Evolutionary conservation across 2,797 vertebrate species (phyloP), one percentile per base, ranked within the genome.

Genomic region (Lepus townsendii): DNA sequence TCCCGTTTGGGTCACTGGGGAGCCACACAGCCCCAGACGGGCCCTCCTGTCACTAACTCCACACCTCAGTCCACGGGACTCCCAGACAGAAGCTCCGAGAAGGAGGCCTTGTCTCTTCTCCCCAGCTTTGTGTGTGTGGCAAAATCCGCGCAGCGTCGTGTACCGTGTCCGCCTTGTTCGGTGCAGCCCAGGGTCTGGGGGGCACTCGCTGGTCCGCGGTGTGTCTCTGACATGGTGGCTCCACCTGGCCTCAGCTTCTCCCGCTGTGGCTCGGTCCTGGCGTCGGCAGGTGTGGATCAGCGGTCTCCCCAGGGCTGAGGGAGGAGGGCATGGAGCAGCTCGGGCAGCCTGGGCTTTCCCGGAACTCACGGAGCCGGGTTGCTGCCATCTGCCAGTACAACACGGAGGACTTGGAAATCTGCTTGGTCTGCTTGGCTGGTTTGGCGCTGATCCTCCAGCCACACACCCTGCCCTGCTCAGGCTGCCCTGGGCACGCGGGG

Each of bases 391-490:
- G 57, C 72, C 27, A 38, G 84, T 83, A 85, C 3, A 83, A 80
- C 96, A n/a, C 32, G 19, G 57, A n/a, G 35, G 38, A 11, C 62
- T 75, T 89, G 91, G 69, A 96, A 94, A 72, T 88, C 86, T 42
- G 93, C 97, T 66, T 72, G 83, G 96, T 97, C 89, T 90, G 54
- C 91, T 93, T 84, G 94, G 66, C 72, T 94, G 94, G n/a, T 88
- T 83, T 87, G 95, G 87, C 90, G 35, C 13, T 0, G 0, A 0
- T 17, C 86, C 88, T 24, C 77, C 69, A 22, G 0, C 83, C 71
- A 47, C 77, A 22, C 42, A 20, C 35, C 69, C 63, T 47, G 3
- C 69, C 77, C 65, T 79, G 65, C 71, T 63, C n/a, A 16, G 7
- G 30, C 7, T 5, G 69, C 66, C 93, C 97, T n/a, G n/a, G 42